A percentile compares a stretch with the other conserved stretches of the same genome.
Evolutionary conservation across 2,113 vertebrate species (phyloP).

Genomic region (Silurus asotus): DNA sequence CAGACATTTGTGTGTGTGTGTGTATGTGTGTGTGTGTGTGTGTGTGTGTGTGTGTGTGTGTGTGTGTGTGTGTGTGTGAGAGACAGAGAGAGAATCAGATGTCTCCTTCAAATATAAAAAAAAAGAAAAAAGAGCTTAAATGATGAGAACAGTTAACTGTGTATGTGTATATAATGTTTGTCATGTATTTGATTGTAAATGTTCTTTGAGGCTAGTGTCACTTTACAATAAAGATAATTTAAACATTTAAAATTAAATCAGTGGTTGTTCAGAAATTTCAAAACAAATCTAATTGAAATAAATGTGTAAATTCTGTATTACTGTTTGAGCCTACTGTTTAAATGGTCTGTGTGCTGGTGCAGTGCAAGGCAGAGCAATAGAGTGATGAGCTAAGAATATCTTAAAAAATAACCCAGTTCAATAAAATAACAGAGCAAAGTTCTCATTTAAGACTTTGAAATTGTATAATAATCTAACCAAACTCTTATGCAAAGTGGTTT

Average conservation of each 20-base stretch:
- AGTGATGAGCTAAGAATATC: not conserved
- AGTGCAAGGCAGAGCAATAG: not conserved
- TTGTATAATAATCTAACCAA: not conserved
- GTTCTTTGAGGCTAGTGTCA: not conserved
- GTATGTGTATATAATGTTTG: not conserved
- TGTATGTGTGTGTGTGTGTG: not conserved
- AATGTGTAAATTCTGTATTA: not conserved
- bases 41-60: not conserved
- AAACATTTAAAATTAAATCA: not conserved
- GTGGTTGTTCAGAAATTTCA: not conserved
- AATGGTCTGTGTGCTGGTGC: not conserved
- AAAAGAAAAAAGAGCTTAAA: not conserved
- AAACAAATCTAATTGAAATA: not conserved
- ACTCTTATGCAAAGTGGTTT: not conserved
- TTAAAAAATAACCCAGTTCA: not conserved
- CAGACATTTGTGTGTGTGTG: not conserved
- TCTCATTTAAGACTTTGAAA: not conserved
- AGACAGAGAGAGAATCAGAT: not conserved
- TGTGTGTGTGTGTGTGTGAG: too few species aligned
- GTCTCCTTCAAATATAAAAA: not conserved
- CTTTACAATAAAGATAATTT: not conserved
- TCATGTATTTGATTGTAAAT: not conserved
- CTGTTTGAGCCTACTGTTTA: not conserved
- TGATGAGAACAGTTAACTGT: not conserved
- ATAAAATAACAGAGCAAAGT: not conserved